These are phyloP conservation scores for Recurvirostra avosetta DNA, from an alignment of 2,113 vertebrate genomes.

Conservation along the genomic window DNA sequence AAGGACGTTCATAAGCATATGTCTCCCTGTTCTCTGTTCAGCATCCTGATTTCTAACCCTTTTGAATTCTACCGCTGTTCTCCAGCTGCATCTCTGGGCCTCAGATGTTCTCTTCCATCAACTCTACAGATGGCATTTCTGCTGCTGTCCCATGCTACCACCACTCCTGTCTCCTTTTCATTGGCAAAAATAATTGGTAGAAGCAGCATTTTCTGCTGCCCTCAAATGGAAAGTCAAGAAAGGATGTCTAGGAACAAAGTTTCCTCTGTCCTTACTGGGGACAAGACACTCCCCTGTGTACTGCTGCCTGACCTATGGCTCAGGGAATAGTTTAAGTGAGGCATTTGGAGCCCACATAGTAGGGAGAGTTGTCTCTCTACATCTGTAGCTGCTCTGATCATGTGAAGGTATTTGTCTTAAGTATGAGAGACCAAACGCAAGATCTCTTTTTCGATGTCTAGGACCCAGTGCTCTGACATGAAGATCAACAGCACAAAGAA, in stretches of 20 bases:
- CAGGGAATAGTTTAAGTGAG: neutral
- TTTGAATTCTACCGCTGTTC: neutral
- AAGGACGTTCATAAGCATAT: neutral
- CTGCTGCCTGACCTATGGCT: neutral
- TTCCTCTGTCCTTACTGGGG: neutral
- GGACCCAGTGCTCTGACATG: neutral
- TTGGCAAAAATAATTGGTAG: neutral
- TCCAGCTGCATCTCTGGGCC: neutral
- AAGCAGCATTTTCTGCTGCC: neutral
- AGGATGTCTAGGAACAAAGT: neutral
- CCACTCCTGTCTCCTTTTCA: neutral
- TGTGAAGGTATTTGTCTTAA: neutral
- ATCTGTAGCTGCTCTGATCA: neutral
- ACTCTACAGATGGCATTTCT: neutral
- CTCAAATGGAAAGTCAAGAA: neutral
- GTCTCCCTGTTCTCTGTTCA: neutral
- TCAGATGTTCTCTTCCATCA: neutral
- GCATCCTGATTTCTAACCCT: neutral
- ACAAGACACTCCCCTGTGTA: neutral
- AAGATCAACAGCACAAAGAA: neutral
- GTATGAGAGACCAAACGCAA: neutral
- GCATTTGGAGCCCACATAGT: neutral
- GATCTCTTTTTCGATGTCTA: neutral
- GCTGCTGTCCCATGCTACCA: neutral
- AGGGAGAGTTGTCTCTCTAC: neutral